phyloP scores from a whole-genome alignment of 2,797 vertebrate genomes.

The Helarctos malayanus region DNA sequence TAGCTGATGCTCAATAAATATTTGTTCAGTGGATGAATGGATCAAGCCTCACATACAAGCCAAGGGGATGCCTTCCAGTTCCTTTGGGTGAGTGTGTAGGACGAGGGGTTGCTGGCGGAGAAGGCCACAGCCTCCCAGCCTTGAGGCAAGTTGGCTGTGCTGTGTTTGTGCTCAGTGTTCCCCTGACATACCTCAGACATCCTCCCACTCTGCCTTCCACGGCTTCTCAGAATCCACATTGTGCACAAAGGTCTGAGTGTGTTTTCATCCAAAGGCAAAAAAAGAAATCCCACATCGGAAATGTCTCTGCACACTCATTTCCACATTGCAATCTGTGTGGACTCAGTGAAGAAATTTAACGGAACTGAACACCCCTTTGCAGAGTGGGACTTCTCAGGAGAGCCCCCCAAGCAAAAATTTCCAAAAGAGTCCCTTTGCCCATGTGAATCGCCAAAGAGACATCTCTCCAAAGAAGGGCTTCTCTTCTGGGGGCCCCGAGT shows the following conservation, averaged over 20 bases:
- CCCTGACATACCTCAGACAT: constrained; percentile 19
- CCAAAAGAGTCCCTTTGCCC: constrained; percentile 22
- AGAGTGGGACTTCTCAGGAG: constrained; percentile 8
- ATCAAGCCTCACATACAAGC: constrained; percentile 22
- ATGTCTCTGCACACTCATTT: constrained; percentile 64
- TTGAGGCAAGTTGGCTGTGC: constrained; percentile 68
- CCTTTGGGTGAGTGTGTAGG: constrained; percentile 49
- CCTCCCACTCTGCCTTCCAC: constrained; percentile 58
- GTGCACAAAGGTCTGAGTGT: constrained; percentile 81
- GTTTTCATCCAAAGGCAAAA: constrained; percentile 69
- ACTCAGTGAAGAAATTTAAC: constrained; percentile 71
- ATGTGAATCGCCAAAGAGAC: constrained; percentile 12
- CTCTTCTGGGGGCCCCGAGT: neutral
- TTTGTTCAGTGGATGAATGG: constrained; percentile 72
- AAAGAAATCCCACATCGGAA: constrained; percentile 62
- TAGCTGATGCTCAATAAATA: constrained; percentile 69
- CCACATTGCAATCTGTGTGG: constrained; percentile 58
- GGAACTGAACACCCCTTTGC: constrained; percentile 46
- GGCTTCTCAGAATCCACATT: constrained; percentile 58
- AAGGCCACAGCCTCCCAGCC: constrained; percentile 57
- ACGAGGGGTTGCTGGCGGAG: constrained; percentile 19
- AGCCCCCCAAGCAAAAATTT: constrained; percentile 49
- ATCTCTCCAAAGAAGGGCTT: neutral
- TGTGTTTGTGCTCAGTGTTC: constrained; percentile 66
- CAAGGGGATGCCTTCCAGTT: constrained; percentile 65